Evolutionary conservation across 2,113 vertebrate species (phyloP).

Genomic region (Colistium nudipinnis): DNA sequence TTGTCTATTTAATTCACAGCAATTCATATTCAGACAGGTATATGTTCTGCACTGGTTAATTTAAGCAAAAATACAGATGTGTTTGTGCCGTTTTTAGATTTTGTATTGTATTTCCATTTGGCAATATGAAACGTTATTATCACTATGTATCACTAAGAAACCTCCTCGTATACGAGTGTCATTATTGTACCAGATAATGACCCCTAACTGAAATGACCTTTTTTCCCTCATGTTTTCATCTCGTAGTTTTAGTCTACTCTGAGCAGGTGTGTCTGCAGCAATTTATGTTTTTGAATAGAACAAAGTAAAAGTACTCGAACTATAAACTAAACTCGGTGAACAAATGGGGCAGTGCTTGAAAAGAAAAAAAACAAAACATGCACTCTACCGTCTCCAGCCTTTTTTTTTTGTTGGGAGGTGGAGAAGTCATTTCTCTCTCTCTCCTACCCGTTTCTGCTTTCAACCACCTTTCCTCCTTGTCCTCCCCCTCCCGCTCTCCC

Average conservation of each 20-base stretch:
- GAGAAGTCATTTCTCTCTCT: neutral
- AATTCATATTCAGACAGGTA: neutral
- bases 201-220: neutral
- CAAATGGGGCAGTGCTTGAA: neutral
- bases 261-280: neutral
- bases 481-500: neutral
- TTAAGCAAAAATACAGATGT: neutral
- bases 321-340: neutral
- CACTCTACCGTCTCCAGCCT: neutral
- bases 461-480: neutral
- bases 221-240: neutral
- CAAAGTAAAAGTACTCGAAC: neutral
- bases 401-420: neutral
- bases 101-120: neutral
- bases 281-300: neutral
- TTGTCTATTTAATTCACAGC: neutral
- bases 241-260: too few species aligned
- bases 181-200: neutral
- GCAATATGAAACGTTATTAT: neutral
- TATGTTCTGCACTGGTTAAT: neutral
- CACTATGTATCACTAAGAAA: too few species aligned
- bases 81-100: neutral
- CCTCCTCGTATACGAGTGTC: too few species aligned
- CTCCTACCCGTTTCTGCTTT: slow-evolving; percentile 4
- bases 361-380: neutral